Evolutionary conservation across 2,113 vertebrate genomes (phyloP), one percentile per base, ranked within the genome.

Genomic region (Leuciscus idus): DNA sequence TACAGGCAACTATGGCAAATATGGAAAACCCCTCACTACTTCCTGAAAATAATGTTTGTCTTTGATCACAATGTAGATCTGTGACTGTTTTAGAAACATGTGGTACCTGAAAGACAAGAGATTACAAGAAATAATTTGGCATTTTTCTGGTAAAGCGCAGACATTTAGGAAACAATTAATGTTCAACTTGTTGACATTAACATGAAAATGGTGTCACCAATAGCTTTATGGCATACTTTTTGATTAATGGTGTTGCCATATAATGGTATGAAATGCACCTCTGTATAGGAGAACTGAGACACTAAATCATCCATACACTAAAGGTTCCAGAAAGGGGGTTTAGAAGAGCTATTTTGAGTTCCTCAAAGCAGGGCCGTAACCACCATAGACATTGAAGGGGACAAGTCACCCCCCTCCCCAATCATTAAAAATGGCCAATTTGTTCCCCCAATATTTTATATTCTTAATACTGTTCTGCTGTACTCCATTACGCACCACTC

Each of bases 1-100:
- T 61, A 81, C 46, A 76, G 84, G 73, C 17, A 73, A 4, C 28
- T 6, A 33, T 33, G 50, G 0, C 33, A 82, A 72, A 72, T 36
- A 86, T 0, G 0, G 43, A 87, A 90, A 89, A 89, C 0, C 52
- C 84, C 46, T 4, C 26, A 36, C 48, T 3, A 50, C 1, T 6
- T 21, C 28, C 66, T 7, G 59, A 62, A 11, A 68, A 66, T 50
- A 48, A 81, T 68, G 17, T 46, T 28, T 48, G 39, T 52, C 33
- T 52, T 39, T 74, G 21, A 89, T 86, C 76, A 52, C 17, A 72
- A 2, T 75, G 77, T 17, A 55, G 72, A 61, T 61, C 23, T 76
- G 28, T 26, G 79, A 76, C 87, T n/a, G 33, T 72, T 81, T 84
- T 36, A 55, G 76, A 83, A 73, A 87, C 57, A 1, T 36, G 48